Percentiles rank a stretch among this genome's conserved stretches.
Evolutionary conservation across 2,888 invertebrate genomes (phyloP).

Genomic region (Allophyes oxyacanthae): DNA sequence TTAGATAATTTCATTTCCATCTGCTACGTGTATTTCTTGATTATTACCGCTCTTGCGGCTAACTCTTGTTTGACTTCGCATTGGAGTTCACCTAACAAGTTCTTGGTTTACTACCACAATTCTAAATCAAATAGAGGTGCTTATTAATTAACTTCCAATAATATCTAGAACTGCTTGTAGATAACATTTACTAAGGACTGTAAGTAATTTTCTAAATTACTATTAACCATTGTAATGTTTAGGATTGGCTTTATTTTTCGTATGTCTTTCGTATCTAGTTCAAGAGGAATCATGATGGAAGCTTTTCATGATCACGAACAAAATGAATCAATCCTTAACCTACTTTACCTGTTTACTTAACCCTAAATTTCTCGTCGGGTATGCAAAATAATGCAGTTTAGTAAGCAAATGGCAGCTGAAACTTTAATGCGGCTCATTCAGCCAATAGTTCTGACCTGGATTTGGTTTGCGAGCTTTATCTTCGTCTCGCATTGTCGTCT

Average conservation of each 20-base stretch:
- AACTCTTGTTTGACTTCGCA: neutral
- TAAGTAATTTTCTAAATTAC: no score
- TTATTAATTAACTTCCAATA: no score
- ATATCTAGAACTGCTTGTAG: no score
- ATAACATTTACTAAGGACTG: no score
- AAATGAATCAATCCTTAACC: neutral
- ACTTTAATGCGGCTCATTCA: conserved; percentile 36
- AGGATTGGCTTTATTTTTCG: no score
- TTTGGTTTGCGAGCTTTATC: conserved; percentile 30
- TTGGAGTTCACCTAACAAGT: neutral
- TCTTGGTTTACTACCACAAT: neutral
- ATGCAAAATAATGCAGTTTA: conserved; percentile 16
- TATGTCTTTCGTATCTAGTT: no score
- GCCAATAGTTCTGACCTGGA: conserved; percentile 37
- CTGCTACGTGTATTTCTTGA: neutral
- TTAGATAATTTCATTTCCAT: neutral
- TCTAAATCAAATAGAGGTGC: no score
- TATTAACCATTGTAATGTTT: no score
- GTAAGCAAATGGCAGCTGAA: conserved; percentile 25
- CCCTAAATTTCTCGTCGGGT: neutral
- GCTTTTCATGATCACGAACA: no score
- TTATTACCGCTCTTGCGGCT: neutral
- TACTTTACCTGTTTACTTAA: conserved; percentile 1
- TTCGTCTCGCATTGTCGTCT: conserved; percentile 30
- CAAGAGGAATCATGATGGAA: no score